phyloP scores from a whole-genome alignment of 1,140 invertebrate genomes.

The Ceratosolen solmsi region DNA sequence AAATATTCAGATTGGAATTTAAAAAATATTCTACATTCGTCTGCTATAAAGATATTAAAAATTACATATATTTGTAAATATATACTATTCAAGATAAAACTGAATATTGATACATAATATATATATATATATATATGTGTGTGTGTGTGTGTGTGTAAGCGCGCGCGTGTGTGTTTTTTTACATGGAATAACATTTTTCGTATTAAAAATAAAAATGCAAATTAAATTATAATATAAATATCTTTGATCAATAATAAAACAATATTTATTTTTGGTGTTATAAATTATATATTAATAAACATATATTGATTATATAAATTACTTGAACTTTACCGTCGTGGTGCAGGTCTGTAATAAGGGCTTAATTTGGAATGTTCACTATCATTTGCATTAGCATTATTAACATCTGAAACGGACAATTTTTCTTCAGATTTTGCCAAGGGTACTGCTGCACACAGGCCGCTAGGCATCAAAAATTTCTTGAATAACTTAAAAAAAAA shows the following conservation, averaged over 20 bases:
- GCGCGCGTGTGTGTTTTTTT: too few species aligned
- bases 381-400: not conserved
- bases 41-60: too few species aligned
- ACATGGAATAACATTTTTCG: too few species aligned
- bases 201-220: too few species aligned
- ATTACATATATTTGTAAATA: too few species aligned
- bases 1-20: too few species aligned
- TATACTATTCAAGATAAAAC: too few species aligned
- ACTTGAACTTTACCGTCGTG: conserved; percentile 70
- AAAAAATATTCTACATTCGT: too few species aligned
- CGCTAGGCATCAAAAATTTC: conserved; percentile 70
- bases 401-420: not conserved
- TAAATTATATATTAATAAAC: not conserved
- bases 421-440: conserved; percentile 48
- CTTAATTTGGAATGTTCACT: not conserved
- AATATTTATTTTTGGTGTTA: not conserved
- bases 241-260: not conserved
- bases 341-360: conserved; percentile 3
- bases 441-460: conserved; percentile 67
- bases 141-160: too few species aligned
- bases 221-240: not conserved
- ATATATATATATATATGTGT: too few species aligned
- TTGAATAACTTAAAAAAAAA: conserved; percentile 65
- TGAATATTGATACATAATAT: too few species aligned
- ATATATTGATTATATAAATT: conserved; percentile 55